A percentile compares a stretch with the other conserved stretches of the same genome.
These are phyloP conservation scores for Camelus bactrianus DNA, from an alignment of 2,113 vertebrate species.

Conservation along the genomic window DNA sequence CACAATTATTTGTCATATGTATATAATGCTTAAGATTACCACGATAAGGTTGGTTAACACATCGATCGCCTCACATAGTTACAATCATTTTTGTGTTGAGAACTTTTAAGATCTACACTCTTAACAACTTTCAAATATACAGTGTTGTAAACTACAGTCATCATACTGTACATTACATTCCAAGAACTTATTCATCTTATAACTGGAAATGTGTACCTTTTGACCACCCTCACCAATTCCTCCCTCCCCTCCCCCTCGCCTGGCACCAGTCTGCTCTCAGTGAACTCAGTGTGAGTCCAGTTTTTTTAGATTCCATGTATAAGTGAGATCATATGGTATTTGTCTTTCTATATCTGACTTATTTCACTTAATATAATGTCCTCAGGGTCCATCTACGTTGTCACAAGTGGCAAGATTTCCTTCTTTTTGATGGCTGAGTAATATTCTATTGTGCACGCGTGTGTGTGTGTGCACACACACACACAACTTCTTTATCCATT, in stretches of 20 bases:
- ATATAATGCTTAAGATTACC: background rate
- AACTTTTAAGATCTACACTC: background rate
- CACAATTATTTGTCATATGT: background rate
- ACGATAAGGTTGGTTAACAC: background rate
- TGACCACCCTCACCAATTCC: background rate
- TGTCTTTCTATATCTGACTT: background rate
- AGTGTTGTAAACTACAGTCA: background rate
- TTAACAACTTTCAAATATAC: background rate
- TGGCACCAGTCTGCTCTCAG: background rate
- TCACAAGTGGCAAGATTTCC: background rate
- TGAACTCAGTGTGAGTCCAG: background rate
- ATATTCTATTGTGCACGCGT: background rate
- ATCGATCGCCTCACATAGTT: background rate
- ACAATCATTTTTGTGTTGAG: background rate
- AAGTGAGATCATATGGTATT: background rate
- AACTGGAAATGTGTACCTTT: background rate
- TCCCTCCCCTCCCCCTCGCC: fast-evolving
- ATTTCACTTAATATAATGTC: background rate
- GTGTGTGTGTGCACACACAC: too few species aligned
- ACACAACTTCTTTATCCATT: background rate
- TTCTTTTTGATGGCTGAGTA: background rate
- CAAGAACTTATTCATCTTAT: background rate
- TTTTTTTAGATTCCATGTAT: background rate
- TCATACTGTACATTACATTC: background rate
- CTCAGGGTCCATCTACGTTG: background rate